Conservation (phyloP, 2,888 invertebrate species). For the Acronicta psi region DNA sequence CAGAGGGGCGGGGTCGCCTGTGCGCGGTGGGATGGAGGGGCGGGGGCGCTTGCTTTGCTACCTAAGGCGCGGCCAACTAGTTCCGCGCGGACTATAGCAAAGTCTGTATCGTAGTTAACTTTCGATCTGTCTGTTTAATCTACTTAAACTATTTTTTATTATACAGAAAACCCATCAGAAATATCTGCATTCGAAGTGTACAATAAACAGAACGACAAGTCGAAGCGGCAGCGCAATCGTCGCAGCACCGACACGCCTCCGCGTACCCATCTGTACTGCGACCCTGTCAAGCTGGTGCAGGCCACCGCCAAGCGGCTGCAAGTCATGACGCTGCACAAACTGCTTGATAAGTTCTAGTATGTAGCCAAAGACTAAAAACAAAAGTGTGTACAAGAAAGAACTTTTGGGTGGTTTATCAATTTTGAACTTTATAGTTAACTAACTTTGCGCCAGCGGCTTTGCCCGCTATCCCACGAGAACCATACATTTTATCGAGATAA, state of each 20-base stretch:
- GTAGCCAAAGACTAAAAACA: conserved; percentile 49
- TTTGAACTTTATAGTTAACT: no score
- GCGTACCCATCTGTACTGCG: conserved; percentile 71
- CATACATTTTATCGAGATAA: no score
- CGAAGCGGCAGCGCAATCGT: conserved; percentile 62
- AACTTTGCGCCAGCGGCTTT: no score
- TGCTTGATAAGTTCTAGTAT: conserved; percentile 85
- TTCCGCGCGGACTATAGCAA: no score
- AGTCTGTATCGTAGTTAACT: no score
- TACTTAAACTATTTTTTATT: neutral
- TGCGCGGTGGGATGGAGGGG: no score
- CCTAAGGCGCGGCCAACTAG: no score
- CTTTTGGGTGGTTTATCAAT: no score
- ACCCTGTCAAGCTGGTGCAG: conserved; percentile 89
- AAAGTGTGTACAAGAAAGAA: no score
- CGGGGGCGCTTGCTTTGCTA: no score
- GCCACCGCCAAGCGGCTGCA: conserved; percentile 88
- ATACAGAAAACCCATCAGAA: conserved; percentile 76
- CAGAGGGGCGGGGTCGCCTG: no score
- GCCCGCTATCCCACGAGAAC: no score
- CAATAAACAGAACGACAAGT: conserved; percentile 69
- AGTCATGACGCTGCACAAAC: conserved; percentile 83
- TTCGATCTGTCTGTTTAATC: neutral
- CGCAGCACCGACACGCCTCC: conserved; percentile 66
- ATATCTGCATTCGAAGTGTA: conserved; percentile 87